A percentile compares a stretch with the other conserved stretches of the same genome.
phyloP scores from a whole-genome alignment of 2,113 vertebrate genomes.

The Donacobius atricapilla region DNA sequence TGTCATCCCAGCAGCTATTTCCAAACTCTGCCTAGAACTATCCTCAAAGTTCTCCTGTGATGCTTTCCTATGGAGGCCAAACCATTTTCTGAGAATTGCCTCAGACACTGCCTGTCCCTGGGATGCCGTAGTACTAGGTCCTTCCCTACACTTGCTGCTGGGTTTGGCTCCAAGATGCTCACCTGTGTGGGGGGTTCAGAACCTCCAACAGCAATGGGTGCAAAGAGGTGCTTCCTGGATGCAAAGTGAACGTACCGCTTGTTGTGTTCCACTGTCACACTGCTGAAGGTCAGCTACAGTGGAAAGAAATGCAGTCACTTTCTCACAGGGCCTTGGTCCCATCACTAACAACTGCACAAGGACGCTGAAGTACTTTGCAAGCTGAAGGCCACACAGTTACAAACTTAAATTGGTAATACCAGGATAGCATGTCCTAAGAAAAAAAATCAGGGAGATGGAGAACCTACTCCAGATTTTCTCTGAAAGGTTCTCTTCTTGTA shows the following conservation, averaged over 20 bases:
- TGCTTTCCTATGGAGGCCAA: neutral
- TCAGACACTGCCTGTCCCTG: neutral
- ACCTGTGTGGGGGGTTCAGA: conserved; percentile 85
- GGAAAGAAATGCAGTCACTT: neutral
- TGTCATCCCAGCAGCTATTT: neutral
- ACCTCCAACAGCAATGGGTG: conserved; percentile 76
- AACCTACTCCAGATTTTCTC: neutral
- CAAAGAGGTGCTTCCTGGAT: conserved; percentile 79
- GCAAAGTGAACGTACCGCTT: conserved; percentile 80
- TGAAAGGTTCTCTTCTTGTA: neutral
- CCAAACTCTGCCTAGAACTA: neutral
- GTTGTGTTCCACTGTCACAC: conserved; percentile 76
- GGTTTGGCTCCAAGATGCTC: neutral
- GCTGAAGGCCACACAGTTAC: neutral
- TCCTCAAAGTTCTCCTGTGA: neutral
- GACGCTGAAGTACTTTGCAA: neutral
- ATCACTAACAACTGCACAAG: neutral
- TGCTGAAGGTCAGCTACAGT: conserved; percentile 83
- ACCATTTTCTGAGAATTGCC: neutral
- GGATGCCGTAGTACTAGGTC: neutral
- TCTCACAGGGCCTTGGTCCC: neutral
- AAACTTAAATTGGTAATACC: neutral
- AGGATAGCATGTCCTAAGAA: neutral
- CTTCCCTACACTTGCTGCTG: neutral
- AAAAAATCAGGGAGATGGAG: neutral